Base-by-base conservation (phyloP, 1,140 invertebrate genomes). In the Drosophila bocki region DNA sequence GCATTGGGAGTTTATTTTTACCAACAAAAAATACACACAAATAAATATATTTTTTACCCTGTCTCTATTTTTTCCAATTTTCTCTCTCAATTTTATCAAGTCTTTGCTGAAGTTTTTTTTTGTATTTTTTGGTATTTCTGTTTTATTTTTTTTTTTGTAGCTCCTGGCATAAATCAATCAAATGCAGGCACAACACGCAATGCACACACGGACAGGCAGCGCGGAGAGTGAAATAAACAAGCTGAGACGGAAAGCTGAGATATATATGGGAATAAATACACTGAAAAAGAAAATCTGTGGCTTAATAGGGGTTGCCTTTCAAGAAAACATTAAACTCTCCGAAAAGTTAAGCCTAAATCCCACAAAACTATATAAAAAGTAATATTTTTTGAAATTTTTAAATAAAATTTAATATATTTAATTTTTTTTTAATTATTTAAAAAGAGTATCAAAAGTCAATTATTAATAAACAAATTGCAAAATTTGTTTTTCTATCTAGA, bases 81-180 rank as follows among this genome's bases (percentile, higher is more conserved):
- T 62, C 53, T 45, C 33, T 32, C 57, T 61, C 81, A 53, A 39
- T 35, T 51, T 56, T 64, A 45, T 37, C 8, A 22, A 11, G n/a
- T 26, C 15, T 29, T 47, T 75, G 37, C 39, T 58, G 37, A 48
- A 44, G 7, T 44, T 53, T 35, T 60, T 50, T 54, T 12, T 22
- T 7, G 13, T 1, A n/a, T n/a, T 48, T 48, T 48, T 48, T 48
- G 22, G 19, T 11, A 17, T 32, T 45, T 53, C 44, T 61, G 12
- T 26, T 32, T 22, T 22, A 0, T 22, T 22, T 67, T 44, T 39
- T 65, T 64, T 53, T 39, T 69, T 56, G 47, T 29, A 51, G 70
- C 67, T 75, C 48, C 67, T 56, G 57, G 65, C 84, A 87, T 88
- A 87, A 87, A 87, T 87, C 83, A 87, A 87, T 87, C 84, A 87